Base-by-base conservation (phyloP, 2,888 invertebrate species). In the Spicauda simplicius region DNA sequence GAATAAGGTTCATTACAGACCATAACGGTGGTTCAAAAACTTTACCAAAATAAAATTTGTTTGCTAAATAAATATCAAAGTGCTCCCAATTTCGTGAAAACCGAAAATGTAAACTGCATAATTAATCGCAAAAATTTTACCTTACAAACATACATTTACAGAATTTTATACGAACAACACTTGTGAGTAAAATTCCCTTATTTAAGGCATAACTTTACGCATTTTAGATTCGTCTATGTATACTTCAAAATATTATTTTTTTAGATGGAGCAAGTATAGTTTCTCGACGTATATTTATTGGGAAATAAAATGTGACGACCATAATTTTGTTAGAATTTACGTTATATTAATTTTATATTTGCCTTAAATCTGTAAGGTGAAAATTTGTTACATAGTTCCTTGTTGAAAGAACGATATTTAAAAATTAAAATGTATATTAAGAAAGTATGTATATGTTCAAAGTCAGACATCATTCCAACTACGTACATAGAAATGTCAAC, bases 1-100 rank as follows among this genome's bases (percentile, higher is more conserved):
- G 50, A 67, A 67, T 67, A 41, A 67, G 60, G 50, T 61, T 61
- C 56, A 61, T 61, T 67, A 56, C 37, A 25, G n/a, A 16, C 33
- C 7, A 10, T 54, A 20, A 20, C 52, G 20, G 19, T 48, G 16
- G 16, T n/a, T 16, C 8, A 11, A 53, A 33, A 54, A 60, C 18
- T 50, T 60, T 30, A 55, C 18, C n/a, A 41, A 14, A 53, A 58
- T 37, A 58, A 58, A 64, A 14, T 41, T 41, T 48, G 59, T 48
- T 16, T 14, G 16, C 48, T 16, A 48, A 48, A 48, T 48, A 14
- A 48, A 48, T 48, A 48, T 41, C 4, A 41, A 14, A 41, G 41
- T 41, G 14, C 14, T 41, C 14, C 14, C 14, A 14, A 41, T 14
- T 41, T 41, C 41, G 41, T 41, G 14, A 41, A 50, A 50, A 50